Evolutionary conservation across 2,113 vertebrate species (phyloP).

Genomic region (Podocnemis expansa): DNA sequence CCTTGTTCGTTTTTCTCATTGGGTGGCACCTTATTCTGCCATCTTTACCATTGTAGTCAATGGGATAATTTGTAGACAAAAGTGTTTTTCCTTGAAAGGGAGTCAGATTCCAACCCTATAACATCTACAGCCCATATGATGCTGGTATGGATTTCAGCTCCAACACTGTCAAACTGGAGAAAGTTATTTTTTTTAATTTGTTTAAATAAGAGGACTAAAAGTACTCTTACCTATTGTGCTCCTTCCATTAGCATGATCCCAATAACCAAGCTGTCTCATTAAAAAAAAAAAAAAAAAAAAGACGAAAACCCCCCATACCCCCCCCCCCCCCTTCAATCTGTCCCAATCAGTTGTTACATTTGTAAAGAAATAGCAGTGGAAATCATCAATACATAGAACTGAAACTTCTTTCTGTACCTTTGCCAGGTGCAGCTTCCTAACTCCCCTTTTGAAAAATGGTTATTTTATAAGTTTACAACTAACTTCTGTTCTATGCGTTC

Average conservation of each 20-base stretch:
- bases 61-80: neutral
- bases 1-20: too few relatives aligned
- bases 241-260: neutral
- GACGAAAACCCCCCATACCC: rapidly evolving
- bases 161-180: neutral
- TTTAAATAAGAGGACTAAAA: neutral
- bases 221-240: neutral
- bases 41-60: neutral
- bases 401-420: neutral
- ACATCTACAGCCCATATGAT: neutral
- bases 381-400: slow-evolving; percentile 11
- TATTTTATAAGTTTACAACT: slow-evolving; percentile 23
- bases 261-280: neutral
- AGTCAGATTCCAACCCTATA: neutral
- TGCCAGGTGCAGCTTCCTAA: slow-evolving; percentile 11
- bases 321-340: neutral
- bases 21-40: rapidly evolving
- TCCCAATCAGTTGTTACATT: neutral
- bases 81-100: neutral
- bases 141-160: neutral
- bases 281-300: too few relatives aligned
- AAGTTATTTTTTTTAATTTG: neutral
- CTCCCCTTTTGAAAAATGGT: slow-evolving; percentile 30
- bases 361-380: neutral
- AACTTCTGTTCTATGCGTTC: slow-evolving; percentile 2